Base-by-base conservation (phyloP, 2,888 invertebrate genomes). In the Heliconius charithonia region DNA sequence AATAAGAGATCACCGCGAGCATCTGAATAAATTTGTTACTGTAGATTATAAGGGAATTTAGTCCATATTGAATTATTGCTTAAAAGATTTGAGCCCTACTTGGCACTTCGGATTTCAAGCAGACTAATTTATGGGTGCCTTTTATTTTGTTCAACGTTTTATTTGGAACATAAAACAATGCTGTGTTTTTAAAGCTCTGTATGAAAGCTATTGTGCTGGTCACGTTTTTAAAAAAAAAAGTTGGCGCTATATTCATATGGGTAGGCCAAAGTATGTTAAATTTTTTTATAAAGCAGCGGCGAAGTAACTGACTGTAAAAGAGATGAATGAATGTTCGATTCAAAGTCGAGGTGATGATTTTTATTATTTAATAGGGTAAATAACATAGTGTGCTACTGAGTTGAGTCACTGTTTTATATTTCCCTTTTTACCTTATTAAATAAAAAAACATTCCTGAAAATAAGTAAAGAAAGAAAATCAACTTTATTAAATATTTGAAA, bases 11-110 rank as follows among this genome's bases (percentile, higher is more conserved):
- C 79, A 79, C 83, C 82, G 83, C 73, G 84, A 87, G 84, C 83
- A 84, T 83, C 85, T 87, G 87, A 84, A 88, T 89, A 89, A 89
- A 90, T 90, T 89, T 89, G 88, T 89, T 86, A 88, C 87, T 85
- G 86, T 83, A 88, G 89, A 89, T 90, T 90, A 90, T 89, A 88
- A 89, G 86, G 85, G 85, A 88, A 89, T 89, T 89, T 88, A 89
- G 87, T 87, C 89, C 84, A 81, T 86, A 87, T 87, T 81, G 87
- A 89, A 85, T 88, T 89, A 88, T 87, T 84, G 81, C 81, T 80
- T 37, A 79, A 82, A 86, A 85, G 86, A 86, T 86, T 85, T 84
- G 84, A 84, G 84, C 83, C 85, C 81, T 83, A 84, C 86, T 87
- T 83, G 85, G 83, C 85, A 86, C 83, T 87, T 87, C 85, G 85